phyloP scores from a whole-genome alignment of 1,140 invertebrate genomes.

The Schlechtendalia chinensis region DNA sequence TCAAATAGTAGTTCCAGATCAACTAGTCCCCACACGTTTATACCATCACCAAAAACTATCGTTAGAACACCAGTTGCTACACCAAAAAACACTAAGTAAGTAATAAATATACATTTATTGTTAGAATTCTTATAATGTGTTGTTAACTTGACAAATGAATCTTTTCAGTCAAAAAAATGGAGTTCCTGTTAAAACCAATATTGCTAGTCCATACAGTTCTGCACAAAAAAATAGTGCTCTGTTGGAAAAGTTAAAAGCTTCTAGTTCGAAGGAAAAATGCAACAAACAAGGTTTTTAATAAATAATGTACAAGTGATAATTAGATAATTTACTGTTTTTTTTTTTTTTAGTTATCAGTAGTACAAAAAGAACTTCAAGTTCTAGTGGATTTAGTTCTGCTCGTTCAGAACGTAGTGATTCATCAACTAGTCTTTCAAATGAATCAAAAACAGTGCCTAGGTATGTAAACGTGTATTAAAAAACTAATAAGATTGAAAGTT shows the following conservation, averaged over 20 bases:
- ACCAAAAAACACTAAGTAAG: constrained; percentile 31
- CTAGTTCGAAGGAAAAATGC: constrained; percentile 30
- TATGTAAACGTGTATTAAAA: background rate
- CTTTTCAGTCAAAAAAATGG: constrained; percentile 43
- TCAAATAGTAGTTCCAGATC: constrained; percentile 47
- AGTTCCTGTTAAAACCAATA: constrained; percentile 29
- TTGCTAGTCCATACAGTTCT: constrained; percentile 45
- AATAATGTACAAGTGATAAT: background rate
- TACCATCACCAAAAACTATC: constrained; percentile 34
- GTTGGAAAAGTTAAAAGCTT: constrained; percentile 40
- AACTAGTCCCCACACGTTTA: constrained; percentile 41
- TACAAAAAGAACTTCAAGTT: constrained; percentile 83
- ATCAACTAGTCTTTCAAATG: constrained; percentile 59
- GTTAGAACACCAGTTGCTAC: constrained; percentile 25
- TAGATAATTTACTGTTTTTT: background rate
- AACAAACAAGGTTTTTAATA: constrained; percentile 44
- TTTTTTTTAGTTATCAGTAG: constrained; percentile 56
- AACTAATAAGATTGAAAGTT: background rate
- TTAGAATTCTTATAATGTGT: background rate
- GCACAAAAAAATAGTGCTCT: constrained; percentile 41
- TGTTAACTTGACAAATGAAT: background rate
- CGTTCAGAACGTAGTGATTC: constrained; percentile 80
- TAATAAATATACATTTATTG: no score
- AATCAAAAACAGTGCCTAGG: constrained; percentile 54
- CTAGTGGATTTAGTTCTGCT: constrained; percentile 84